A percentile compares a stretch with the other conserved stretches of the same genome.
Evolutionary conservation across 2,797 vertebrate genomes (phyloP).

Genomic region (Salarias fasciatus): DNA sequence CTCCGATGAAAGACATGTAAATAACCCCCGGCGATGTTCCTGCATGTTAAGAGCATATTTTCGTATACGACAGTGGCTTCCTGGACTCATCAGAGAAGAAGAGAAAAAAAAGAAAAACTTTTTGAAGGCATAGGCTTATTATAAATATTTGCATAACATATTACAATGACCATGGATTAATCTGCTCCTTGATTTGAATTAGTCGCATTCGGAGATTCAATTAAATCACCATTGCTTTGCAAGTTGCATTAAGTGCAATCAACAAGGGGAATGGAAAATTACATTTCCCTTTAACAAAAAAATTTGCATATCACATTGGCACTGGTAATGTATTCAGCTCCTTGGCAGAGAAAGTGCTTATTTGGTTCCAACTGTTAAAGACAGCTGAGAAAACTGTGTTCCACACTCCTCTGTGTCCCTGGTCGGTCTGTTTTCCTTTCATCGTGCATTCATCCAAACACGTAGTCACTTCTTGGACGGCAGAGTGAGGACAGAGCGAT

Average conservation of each 20-base stretch:
- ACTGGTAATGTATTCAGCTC: conserved; percentile 53
- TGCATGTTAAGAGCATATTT: conserved; percentile 30
- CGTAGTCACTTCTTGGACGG: conserved; percentile 12
- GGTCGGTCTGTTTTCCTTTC: conserved; percentile 24
- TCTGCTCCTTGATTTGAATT: conserved; percentile 71
- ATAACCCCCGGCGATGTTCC: conserved; percentile 24
- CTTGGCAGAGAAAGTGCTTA: conserved; percentile 53
- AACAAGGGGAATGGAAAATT: conserved; percentile 65
- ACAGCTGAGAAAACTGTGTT: conserved; percentile 58
- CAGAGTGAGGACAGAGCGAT: conserved; percentile 10
- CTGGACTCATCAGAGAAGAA: conserved; percentile 6
- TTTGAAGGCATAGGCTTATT: conserved; percentile 54
- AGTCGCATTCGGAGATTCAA: conserved; percentile 67
- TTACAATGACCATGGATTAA: conserved; percentile 58
- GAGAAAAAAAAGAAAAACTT: conserved; percentile 35
- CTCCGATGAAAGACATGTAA: conserved; percentile 31
- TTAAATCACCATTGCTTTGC: conserved; percentile 74
- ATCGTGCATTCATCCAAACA: conserved; percentile 29
- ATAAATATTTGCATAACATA: conserved; percentile 71
- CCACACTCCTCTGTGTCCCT: conserved; percentile 20
- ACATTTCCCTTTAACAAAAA: conserved; percentile 67
- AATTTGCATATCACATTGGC: conserved; percentile 71
- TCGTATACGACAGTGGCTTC: conserved; percentile 4
- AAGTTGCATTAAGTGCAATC: conserved; percentile 70
- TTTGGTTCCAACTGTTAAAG: conserved; percentile 60